A percentile compares a stretch with the other conserved stretches of the same genome.
phyloP scores from a whole-genome alignment of 2,113 vertebrate species.

The Aepyceros melampus region DNA sequence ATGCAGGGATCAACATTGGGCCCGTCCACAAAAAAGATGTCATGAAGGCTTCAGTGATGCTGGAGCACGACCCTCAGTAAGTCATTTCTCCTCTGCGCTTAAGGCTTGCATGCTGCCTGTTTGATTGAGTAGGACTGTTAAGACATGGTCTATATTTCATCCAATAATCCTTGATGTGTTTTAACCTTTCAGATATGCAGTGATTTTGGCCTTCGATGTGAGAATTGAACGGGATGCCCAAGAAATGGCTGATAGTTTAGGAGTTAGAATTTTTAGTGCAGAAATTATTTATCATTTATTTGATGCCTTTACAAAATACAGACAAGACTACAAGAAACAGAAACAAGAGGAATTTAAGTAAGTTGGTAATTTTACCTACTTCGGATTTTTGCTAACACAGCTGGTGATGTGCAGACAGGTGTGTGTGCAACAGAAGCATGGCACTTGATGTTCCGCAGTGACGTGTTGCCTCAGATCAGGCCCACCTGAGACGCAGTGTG shows the following conservation, averaged over 20 bases:
- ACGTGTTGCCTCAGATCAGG: background rate
- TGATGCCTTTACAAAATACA: constrained; percentile 97
- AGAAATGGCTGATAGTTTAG: constrained; percentile 97
- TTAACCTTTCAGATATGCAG: constrained; percentile 87
- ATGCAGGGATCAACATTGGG: constrained; percentile 98
- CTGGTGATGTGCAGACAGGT: background rate
- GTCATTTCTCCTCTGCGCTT: constrained; percentile 30
- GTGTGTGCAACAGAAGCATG: background rate
- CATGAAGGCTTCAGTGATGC: constrained; percentile 97
- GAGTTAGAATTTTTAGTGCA: constrained; percentile 95
- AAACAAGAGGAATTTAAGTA: constrained; percentile 99
- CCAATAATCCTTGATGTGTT: background rate
- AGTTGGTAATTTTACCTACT: constrained; percentile 48
- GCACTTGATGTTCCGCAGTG: background rate
- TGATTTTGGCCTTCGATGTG: constrained; percentile 97
- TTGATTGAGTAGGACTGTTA: background rate
- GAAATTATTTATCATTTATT: constrained; percentile 99
- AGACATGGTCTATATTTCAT: background rate
- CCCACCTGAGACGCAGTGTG: background rate
- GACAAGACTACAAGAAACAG: constrained; percentile 98
- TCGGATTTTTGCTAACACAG: background rate
- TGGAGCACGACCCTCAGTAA: constrained; percentile 97
- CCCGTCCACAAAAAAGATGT: constrained; percentile 98
- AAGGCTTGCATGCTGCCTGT: fast-evolving
- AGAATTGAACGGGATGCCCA: constrained; percentile 96